These are phyloP conservation scores for Martes martes DNA, from an alignment of 2,113 vertebrate genomes.

Conservation along the genomic window DNA sequence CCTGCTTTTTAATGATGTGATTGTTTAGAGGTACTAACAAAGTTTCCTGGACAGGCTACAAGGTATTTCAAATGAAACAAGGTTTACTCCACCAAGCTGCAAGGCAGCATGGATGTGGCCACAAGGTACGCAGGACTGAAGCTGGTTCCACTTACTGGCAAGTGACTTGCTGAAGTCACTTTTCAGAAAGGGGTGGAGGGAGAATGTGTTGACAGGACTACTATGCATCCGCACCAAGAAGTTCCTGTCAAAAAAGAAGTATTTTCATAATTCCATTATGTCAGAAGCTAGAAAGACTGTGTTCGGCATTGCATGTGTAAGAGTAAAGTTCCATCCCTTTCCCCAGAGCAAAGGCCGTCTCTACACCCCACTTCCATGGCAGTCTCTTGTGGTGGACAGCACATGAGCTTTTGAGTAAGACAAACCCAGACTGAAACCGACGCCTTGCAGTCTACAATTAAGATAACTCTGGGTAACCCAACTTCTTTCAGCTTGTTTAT, in stretches of 20 bases:
- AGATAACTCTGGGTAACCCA: neutral
- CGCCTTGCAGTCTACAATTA: neutral
- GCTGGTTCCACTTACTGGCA: neutral
- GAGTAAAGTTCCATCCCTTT: neutral
- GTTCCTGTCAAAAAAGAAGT: neutral
- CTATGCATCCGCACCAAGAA: neutral
- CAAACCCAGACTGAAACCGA: neutral
- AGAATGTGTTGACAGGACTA: neutral
- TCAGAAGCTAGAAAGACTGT: constrained; percentile 1
- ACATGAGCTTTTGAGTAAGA: neutral
- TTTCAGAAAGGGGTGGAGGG: neutral
- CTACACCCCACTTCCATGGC: neutral
- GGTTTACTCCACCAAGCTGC: neutral
- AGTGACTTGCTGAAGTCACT: neutral
- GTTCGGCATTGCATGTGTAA: neutral
- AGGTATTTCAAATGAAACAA: neutral
- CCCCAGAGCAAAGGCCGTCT: neutral
- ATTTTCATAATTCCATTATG: constrained; percentile 1
- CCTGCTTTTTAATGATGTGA: neutral
- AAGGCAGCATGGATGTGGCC: neutral
- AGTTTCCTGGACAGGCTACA: constrained; percentile 21
- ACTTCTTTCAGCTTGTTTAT: neutral
- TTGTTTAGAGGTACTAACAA: constrained; percentile 29
- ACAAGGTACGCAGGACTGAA: neutral
- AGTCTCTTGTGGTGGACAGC: neutral